Conservation (phyloP, 1,140 invertebrate genomes). For the Coenobita brevimanus region DNA sequence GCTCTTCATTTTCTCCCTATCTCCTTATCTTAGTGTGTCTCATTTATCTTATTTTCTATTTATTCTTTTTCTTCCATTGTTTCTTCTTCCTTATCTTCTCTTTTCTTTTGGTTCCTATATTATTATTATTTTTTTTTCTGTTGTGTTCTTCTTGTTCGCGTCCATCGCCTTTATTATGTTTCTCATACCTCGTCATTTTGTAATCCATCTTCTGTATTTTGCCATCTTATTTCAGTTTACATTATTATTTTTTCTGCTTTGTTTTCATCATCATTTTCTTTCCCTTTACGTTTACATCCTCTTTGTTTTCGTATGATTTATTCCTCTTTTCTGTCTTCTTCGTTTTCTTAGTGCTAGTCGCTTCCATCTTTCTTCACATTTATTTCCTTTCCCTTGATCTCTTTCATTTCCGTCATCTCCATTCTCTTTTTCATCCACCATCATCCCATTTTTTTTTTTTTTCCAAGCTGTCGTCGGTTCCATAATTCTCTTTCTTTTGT, state of each 20-base stretch:
- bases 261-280: background rate
- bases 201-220: background rate
- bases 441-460: background rate
- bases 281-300: background rate
- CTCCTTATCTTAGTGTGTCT: background rate
- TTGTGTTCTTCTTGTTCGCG: too few relatives aligned
- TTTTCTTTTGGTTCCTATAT: background rate
- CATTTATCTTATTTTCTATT: background rate
- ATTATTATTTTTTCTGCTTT: too few relatives aligned
- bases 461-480: too few relatives aligned
- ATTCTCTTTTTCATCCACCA: background rate
- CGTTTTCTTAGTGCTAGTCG: too few relatives aligned
- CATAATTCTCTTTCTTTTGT: background rate
- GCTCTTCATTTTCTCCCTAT: background rate
- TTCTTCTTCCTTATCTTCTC: background rate
- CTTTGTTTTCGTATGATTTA: background rate
- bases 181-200: background rate
- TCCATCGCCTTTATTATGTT: too few relatives aligned
- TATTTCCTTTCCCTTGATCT: background rate
- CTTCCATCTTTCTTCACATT: background rate
- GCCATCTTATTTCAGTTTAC: too few relatives aligned
- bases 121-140: background rate
- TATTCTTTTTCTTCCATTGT: background rate
- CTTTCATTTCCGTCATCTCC: background rate
- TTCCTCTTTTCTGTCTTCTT: conserved; percentile 15